These are phyloP conservation scores for Hyposoter didymator DNA, from an alignment of 2,888 invertebrate genomes.

Conservation along the genomic window DNA sequence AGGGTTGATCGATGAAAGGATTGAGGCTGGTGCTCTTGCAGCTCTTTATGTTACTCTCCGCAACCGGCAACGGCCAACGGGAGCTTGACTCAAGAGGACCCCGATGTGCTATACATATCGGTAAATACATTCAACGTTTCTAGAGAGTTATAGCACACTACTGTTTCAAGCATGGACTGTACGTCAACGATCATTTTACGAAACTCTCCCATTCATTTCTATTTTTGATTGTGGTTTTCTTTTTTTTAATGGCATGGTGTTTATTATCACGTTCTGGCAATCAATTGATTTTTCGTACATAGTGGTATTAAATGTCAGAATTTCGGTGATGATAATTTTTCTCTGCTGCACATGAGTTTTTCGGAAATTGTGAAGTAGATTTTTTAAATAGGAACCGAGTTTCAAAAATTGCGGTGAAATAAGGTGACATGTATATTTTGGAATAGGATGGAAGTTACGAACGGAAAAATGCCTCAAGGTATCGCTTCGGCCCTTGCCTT, in stretches of 20 bases:
- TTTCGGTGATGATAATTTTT: background rate
- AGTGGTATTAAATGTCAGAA: background rate
- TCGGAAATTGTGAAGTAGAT: background rate
- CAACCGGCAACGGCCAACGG: slow-evolving; percentile 45
- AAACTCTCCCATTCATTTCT: background rate
- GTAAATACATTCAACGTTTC: slow-evolving; percentile 12
- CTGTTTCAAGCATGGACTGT: slow-evolving; percentile 26
- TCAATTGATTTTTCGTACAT: background rate
- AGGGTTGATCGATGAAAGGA: slow-evolving; percentile 66
- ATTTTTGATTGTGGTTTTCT: no score
- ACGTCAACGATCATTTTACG: slow-evolving; percentile 18
- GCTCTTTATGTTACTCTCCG: slow-evolving; percentile 33
- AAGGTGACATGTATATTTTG: background rate
- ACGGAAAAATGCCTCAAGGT: slow-evolving; percentile 76
- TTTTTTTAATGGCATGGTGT: background rate
- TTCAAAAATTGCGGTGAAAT: background rate
- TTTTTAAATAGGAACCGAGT: background rate
- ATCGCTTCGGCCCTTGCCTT: slow-evolving; percentile 79
- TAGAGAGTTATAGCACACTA: slow-evolving; percentile 28
- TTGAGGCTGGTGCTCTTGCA: slow-evolving; percentile 43
- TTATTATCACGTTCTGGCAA: background rate
- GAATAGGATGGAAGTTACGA: slow-evolving; percentile 41
- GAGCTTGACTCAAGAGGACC: slow-evolving; percentile 47
- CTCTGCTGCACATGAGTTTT: background rate
- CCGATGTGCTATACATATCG: slow-evolving; percentile 11